Conservation (phyloP, 2,888 invertebrate species). For the Gortyna flavago region DNA sequence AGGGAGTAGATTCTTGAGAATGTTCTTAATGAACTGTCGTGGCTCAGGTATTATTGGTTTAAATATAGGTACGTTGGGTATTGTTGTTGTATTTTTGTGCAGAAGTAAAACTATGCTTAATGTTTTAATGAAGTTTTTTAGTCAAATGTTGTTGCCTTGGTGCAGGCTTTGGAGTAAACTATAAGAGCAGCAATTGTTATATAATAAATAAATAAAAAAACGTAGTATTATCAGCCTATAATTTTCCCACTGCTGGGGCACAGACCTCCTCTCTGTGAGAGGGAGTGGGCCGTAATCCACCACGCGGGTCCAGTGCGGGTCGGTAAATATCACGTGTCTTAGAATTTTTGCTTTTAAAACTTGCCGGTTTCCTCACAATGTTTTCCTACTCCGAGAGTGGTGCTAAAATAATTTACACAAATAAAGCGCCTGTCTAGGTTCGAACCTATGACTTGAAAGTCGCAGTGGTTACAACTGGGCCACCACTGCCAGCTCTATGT, state of each 20-base stretch:
- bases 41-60: not conserved
- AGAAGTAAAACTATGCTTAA: not conserved
- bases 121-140: not conserved
- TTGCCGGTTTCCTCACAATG: not conserved
- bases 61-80: not conserved
- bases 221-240: too few species aligned
- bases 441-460: not conserved
- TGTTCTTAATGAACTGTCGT: slow-evolving; percentile 16
- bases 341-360: not conserved
- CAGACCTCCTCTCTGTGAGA: too few species aligned
- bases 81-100: not conserved
- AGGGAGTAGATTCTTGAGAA: slow-evolving; percentile 14
- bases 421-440: not conserved
- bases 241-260: too few species aligned
- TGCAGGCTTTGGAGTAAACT: not conserved
- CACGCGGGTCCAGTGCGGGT: too few species aligned
- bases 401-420: not conserved
- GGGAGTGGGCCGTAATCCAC: too few species aligned
- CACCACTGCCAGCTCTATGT: too few species aligned
- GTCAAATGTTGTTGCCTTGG: not conserved
- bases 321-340: too few species aligned
- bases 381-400: not conserved
- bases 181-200: not conserved
- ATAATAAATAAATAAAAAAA: not conserved
- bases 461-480: too few species aligned